Base-by-base conservation (phyloP, 1,140 invertebrate genomes). In the Aphelinus certus region DNA sequence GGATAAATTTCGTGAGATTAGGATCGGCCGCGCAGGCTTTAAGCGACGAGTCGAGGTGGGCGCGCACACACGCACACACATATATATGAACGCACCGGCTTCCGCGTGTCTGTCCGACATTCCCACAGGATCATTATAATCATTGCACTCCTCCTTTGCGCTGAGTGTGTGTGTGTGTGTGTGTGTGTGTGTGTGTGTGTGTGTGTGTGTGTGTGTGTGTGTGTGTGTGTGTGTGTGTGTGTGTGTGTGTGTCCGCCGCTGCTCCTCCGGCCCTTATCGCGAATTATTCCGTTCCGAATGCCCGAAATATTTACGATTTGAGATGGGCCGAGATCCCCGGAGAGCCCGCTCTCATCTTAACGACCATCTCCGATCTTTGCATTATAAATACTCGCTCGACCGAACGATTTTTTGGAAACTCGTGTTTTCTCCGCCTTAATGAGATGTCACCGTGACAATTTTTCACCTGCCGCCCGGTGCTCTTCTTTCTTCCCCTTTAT, bases 1-100 rank as follows among this genome's bases (percentile, higher is more conserved):
- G 68, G 74, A 71, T 76, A 76, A 76, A 76, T 76, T 76, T 76
- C 56, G 63, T 63, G 60, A 76, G 74, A 76, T 76, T 76, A 71
- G 56, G 74, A 76, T 76, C 74, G 26, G 51, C 51, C 26, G 26
- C 26, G 26, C 45, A 60, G n/a, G 65, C 45, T 60, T 60, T 61
- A 66, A 60, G 42, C 67, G 48, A n/a, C 61, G 46, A 60, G 42
- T 45, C 69, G 5, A 3, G 43, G 2, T 53, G 43, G n/a, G 60
- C 49, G 7, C 10, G 63, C 42, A 45, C 49, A 10, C 49, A 48
- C 26, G 26, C n/a, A 45, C 45, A 62, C 46, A 43, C 43, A 62
- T 58, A 58, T 26, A 42, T 26, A 60, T 60, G 48, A 46, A 26
- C 26, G 10, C 57, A 42, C n/a, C 47, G 49, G 63, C 67, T 70